Evolutionary conservation across 23 tunicate species (phyloP).

Genomic region (Styela plicata): DNA sequence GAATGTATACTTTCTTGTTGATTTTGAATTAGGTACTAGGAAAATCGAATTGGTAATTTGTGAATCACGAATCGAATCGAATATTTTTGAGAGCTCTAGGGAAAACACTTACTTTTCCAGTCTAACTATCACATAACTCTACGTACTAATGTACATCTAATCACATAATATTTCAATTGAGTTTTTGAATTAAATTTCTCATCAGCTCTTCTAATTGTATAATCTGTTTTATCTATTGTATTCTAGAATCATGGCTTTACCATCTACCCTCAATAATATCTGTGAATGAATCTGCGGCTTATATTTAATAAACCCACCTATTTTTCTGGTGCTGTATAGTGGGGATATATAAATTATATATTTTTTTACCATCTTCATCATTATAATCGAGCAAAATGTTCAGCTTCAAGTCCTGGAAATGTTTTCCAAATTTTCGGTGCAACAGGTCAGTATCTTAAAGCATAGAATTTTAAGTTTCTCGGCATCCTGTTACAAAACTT

Average conservation of each 20-base stretch:
- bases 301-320: not conserved
- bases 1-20: too few relatives aligned
- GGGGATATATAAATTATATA: not conserved
- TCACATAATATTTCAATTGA: too few relatives aligned
- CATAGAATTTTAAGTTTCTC: not conserved
- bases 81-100: too few relatives aligned
- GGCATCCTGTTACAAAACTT: not conserved
- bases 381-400: not conserved
- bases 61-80: too few relatives aligned
- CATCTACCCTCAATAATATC: not conserved
- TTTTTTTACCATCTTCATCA: not conserved
- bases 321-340: not conserved
- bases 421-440: slow-evolving; percentile 82
- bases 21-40: too few relatives aligned
- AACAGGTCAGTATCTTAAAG: slow-evolving; percentile 55
- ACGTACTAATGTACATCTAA: too few relatives aligned
- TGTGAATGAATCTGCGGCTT: not conserved
- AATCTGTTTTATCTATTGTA: not conserved
- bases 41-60: too few relatives aligned
- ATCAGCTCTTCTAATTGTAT: too few relatives aligned
- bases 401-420: slow-evolving; percentile 62
- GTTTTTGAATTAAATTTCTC: too few relatives aligned
- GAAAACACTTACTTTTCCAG: too few relatives aligned
- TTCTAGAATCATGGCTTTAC: not conserved
- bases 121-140: too few relatives aligned